Base-by-base conservation (phyloP, 2,888 invertebrate species). In the Polia nebulosa region DNA sequence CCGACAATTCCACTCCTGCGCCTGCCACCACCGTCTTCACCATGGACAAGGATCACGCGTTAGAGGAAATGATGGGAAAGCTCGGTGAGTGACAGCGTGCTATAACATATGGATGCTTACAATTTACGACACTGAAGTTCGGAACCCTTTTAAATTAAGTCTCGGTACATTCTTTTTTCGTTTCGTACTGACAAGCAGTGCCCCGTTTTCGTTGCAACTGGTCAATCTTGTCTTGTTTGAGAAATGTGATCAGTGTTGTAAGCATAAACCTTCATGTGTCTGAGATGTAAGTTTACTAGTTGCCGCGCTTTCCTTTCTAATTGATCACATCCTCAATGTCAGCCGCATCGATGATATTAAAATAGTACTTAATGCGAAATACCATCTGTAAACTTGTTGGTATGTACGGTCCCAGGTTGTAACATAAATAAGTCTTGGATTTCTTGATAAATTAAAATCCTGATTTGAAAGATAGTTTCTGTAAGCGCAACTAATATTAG, bases 1-100 rank as follows among this genome's bases (percentile, higher is more conserved):
- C 82, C 76, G 74, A 80, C 67, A 86, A 85, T 71, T 81, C 78
- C 58, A 84, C 75, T 75, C 76, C 72, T 56, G 74, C 72, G 67
- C 80, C 68, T 63, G 75, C 64, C 78, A 72, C 72, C 66, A 69
- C 68, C 65, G 51, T 60, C 69, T 6, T 53, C 80, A 91, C 59
- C 88, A 97, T 97, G 97, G 97, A 96, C 86, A 96, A 96, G 89
- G 97, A 97, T 92, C 96, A 94, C 85, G 96, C 97, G 34, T 88
- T 97, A 64, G 97, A 97, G 87, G 97, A 96, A 82, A 96, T 97
- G 89, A 97, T 97, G 97, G 96, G 96, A 84, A 96, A 97, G 89
- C 92, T 97, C 85, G 97, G 97, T 97, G 85, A 96, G 95, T 92
- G 66, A 51, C 59, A 53, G 69, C 67, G 70, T 79, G 79, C 76